phyloP scores from a whole-genome alignment of 2,888 invertebrate genomes.

The Caradrina clavipalpis region DNA sequence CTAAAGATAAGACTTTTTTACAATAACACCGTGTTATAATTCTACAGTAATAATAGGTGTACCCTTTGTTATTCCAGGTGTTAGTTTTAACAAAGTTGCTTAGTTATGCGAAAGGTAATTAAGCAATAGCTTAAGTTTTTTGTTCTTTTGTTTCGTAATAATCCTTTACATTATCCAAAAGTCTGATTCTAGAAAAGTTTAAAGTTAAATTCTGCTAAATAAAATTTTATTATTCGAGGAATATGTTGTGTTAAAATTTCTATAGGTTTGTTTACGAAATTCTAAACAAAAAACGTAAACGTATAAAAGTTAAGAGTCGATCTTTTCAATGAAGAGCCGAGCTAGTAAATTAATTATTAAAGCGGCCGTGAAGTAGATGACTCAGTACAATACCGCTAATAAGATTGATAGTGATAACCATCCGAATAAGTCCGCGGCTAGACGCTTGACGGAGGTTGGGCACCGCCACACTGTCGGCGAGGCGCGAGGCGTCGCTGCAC shows the following conservation, averaged over 20 bases:
- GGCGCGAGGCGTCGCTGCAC: not conserved
- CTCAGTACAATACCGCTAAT: conserved; percentile 55
- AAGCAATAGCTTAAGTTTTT: conserved; percentile 16
- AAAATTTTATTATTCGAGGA: not conserved
- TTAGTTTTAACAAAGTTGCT: conserved; percentile 31
- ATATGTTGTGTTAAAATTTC: not conserved
- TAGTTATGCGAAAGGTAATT: conserved; percentile 29
- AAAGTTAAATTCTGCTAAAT: not conserved
- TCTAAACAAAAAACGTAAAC: not conserved
- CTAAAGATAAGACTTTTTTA: conserved; percentile 61
- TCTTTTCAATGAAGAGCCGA: conserved; percentile 26
- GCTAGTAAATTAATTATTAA: conserved; percentile 37
- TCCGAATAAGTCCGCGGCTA: conserved; percentile 55
- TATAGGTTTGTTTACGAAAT: not conserved
- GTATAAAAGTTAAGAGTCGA: not conserved
- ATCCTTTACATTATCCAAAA: not conserved
- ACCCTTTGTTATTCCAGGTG: conserved; percentile 46
- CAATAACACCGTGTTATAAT: conserved; percentile 44
- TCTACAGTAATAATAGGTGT: conserved; percentile 32
- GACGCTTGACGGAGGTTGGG: conserved; percentile 19
- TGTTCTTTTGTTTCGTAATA: conserved; percentile 19
- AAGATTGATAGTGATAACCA: conserved; percentile 66
- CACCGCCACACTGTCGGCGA: conserved; percentile 41
- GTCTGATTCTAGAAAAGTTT: conserved; percentile 6
- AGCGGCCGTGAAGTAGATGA: conserved; percentile 41